Conservation (phyloP, 2,113 vertebrate genomes). For the Ammodytes marinus region DNA sequence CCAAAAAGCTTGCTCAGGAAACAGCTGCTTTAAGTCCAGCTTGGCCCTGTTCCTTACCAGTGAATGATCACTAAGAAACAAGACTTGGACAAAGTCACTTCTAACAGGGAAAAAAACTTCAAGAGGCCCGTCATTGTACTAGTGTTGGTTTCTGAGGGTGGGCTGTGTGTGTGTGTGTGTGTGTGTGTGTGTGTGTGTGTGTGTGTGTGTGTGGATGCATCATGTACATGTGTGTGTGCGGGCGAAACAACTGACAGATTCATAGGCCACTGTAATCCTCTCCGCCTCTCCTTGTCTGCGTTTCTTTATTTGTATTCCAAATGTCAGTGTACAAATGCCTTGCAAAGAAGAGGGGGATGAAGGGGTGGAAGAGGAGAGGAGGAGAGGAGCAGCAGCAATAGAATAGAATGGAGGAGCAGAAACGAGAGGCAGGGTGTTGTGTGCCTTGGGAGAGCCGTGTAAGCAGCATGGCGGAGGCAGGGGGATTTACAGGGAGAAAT, state of each 20-base stretch:
- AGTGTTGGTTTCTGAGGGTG: slow-evolving; percentile 19
- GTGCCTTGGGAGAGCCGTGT: slow-evolving; percentile 84
- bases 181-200: neutral
- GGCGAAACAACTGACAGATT: slow-evolving; percentile 79
- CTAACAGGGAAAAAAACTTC: slow-evolving; percentile 36
- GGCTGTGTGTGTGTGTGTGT: neutral
- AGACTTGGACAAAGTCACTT: slow-evolving; percentile 39
- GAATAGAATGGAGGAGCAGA: slow-evolving; percentile 38
- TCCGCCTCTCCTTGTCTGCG: slow-evolving; percentile 77
- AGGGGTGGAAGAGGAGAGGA: slow-evolving; percentile 59
- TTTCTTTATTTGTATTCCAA: slow-evolving; percentile 89
- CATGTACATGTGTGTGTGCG: slow-evolving; percentile 31
- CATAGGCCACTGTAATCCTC: slow-evolving; percentile 80
- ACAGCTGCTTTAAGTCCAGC: neutral
- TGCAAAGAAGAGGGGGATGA: slow-evolving; percentile 63
- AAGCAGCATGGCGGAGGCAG: slow-evolving; percentile 80
- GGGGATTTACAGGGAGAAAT: slow-evolving; percentile 87
- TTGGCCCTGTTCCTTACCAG: neutral
- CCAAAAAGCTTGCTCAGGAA: neutral
- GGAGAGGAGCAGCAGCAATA: slow-evolving; percentile 33
- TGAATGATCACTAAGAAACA: slow-evolving; percentile 15
- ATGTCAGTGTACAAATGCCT: slow-evolving; percentile 87
- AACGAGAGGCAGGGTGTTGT: slow-evolving; percentile 77
- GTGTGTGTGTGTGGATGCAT: slow-evolving; percentile 30
- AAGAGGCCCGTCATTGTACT: slow-evolving; percentile 7